phyloP scores from a whole-genome alignment of 1,140 invertebrate species.

The Aphidius ervi region DNA sequence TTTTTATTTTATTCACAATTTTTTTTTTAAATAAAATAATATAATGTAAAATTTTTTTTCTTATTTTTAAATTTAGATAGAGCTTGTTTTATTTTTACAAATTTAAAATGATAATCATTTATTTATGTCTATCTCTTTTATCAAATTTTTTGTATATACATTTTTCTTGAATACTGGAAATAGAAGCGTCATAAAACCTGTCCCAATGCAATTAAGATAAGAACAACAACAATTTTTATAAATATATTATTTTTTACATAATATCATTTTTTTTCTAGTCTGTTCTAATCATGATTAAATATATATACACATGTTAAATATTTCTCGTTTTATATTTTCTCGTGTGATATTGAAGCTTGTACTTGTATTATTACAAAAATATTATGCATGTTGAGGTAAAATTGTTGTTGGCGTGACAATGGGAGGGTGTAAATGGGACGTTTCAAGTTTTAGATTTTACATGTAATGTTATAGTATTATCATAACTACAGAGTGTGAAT shows the following conservation, averaged over 20 bases:
- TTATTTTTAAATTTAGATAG: too few species aligned
- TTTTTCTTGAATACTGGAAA: slow-evolving; percentile 15
- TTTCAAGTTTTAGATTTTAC: too few species aligned
- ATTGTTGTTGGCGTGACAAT: slow-evolving; percentile 34
- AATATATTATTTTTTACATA: slow-evolving; percentile 23
- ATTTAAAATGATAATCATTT: too few species aligned
- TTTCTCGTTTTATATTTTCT: neutral
- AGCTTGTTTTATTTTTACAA: too few species aligned
- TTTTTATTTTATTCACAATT: neutral
- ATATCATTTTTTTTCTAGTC: slow-evolving; percentile 5
- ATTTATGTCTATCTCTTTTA: neutral
- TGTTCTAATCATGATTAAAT: neutral
- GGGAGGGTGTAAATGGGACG: slow-evolving; percentile 27
- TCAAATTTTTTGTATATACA: neutral
- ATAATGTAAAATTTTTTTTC: too few species aligned
- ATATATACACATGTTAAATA: neutral
- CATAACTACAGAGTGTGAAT: too few species aligned
- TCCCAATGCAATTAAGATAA: slow-evolving; percentile 46
- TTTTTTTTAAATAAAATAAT: neutral
- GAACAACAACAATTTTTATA: slow-evolving; percentile 36
- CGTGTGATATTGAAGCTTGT: too few species aligned
- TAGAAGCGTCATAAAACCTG: slow-evolving; percentile 29
- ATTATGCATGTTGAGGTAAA: slow-evolving; percentile 12
- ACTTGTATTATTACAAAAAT: too few species aligned
- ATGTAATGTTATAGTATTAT: too few species aligned